These are phyloP conservation scores for Onychostoma macrolepis DNA, from an alignment of 2,113 vertebrate genomes.

Conservation along the genomic window DNA sequence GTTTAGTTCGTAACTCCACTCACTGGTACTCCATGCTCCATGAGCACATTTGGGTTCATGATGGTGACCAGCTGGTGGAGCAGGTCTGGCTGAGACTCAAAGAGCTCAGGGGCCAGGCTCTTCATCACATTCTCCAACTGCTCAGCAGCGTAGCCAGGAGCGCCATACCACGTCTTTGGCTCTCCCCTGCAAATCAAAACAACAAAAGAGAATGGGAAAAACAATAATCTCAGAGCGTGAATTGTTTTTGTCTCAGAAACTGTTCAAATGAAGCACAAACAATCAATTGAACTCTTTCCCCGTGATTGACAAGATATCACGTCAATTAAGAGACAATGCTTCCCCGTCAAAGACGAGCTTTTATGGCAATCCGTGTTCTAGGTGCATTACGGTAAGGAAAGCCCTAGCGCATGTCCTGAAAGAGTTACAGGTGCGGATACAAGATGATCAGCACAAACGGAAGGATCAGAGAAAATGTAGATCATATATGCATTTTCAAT, in stretches of 20 bases:
- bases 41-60: conserved; percentile 98
- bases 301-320: no score
- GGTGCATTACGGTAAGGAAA: no score
- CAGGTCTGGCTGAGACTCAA: conserved; percentile 95
- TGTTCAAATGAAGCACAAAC: neutral
- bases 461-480: no score
- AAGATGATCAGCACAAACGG: no score
- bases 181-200: conserved; percentile 85
- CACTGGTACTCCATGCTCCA: conserved; percentile 96
- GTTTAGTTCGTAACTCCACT: conserved; percentile 57
- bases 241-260: neutral
- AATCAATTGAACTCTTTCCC: no score
- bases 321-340: no score
- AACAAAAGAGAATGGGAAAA: conserved; percentile 8
- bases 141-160: conserved; percentile 93
- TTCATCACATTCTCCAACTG: conserved; percentile 95
- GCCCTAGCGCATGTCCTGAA: no score
- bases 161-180: conserved; percentile 98
- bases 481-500: no score
- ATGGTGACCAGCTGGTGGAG: conserved; percentile 99
- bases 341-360: no score
- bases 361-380: no score
- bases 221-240: neutral
- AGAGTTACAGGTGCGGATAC: no score
- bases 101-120: conserved; percentile 94